Percentiles rank a stretch among this genome's conserved stretches.
These are phyloP conservation scores for Stomatorhinus walkeri DNA, from an alignment of 2,797 vertebrate genomes.

Conservation along the genomic window DNA sequence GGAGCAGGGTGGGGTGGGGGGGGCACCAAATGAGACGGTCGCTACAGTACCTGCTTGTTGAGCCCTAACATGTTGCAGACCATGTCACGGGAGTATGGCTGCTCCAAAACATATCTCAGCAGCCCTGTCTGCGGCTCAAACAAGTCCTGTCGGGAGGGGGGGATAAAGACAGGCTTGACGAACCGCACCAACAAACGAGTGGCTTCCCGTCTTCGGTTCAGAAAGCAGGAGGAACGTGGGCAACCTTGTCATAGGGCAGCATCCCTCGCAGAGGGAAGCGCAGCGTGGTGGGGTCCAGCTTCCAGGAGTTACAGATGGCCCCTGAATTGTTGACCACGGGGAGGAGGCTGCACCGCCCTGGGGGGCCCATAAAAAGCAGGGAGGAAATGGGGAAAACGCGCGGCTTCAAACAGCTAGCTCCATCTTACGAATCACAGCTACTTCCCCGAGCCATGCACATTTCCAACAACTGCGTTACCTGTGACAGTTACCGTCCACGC, in stretches of 20 bases:
- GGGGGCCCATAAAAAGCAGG: not conserved
- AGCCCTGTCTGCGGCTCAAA: constrained; percentile 97
- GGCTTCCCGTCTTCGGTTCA: not conserved
- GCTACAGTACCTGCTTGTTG: constrained; percentile 92
- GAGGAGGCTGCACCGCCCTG: constrained; percentile 92
- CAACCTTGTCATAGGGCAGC: constrained; percentile 94
- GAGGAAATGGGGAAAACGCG: not conserved
- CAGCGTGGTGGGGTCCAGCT: constrained; percentile 87
- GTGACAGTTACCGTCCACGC: not conserved
- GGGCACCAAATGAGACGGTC: not conserved
- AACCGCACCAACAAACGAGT: not conserved
- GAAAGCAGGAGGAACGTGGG: not conserved
- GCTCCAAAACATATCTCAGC: constrained; percentile 93
- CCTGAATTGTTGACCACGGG: constrained; percentile 98
- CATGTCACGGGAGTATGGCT: constrained; percentile 98
- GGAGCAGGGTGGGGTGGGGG: too few relatives aligned
- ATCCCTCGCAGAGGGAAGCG: constrained; percentile 91
- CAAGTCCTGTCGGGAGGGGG: constrained; percentile 70
- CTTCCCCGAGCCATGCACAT: not conserved
- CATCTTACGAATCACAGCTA: not conserved
- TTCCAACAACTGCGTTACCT: not conserved
- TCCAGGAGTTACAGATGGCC: constrained; percentile 98
- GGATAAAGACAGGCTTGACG: not conserved
- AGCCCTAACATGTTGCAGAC: constrained; percentile 99
- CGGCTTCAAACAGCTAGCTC: not conserved